Evolutionary conservation across 2,113 vertebrate genomes (phyloP).

Genomic region (Cyanoramphus novaezelandiae): DNA sequence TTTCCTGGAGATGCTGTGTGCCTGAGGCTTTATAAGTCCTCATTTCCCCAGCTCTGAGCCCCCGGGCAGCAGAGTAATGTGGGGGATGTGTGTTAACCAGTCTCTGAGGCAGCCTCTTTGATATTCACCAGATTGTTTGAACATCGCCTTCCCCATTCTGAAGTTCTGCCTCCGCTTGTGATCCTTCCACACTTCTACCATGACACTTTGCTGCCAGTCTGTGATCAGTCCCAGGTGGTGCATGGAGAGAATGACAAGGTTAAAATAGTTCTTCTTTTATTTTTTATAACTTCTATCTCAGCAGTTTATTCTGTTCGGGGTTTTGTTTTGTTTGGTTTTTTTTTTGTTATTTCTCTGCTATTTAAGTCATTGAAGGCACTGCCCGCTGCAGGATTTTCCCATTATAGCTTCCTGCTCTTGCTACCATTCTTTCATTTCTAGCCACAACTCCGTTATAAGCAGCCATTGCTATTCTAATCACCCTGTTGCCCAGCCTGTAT

Average conservation of each 20-base stretch:
- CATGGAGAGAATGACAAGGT: background rate
- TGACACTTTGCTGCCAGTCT: background rate
- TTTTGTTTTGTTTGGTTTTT: background rate
- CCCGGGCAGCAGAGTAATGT: background rate
- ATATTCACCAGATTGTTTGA: background rate
- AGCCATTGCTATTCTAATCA: background rate
- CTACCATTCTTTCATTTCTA: background rate
- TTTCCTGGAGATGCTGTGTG: background rate
- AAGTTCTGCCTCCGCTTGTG: background rate
- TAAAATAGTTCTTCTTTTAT: background rate
- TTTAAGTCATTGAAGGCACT: background rate
- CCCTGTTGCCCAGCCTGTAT: background rate
- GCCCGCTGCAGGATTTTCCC: background rate
- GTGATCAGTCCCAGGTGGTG: background rate
- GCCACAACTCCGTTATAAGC: background rate
- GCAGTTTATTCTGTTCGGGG: background rate
- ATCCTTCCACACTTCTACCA: background rate
- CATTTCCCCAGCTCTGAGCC: background rate
- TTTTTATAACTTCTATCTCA: background rate
- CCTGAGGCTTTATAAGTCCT: background rate
- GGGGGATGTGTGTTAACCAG: background rate
- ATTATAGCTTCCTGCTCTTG: background rate
- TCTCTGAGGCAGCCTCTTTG: background rate
- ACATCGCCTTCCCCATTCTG: background rate
- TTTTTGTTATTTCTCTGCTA: background rate